These are phyloP conservation scores for Drosophila subquinaria DNA, from an alignment of 2,888 invertebrate genomes.

Conservation along the genomic window DNA sequence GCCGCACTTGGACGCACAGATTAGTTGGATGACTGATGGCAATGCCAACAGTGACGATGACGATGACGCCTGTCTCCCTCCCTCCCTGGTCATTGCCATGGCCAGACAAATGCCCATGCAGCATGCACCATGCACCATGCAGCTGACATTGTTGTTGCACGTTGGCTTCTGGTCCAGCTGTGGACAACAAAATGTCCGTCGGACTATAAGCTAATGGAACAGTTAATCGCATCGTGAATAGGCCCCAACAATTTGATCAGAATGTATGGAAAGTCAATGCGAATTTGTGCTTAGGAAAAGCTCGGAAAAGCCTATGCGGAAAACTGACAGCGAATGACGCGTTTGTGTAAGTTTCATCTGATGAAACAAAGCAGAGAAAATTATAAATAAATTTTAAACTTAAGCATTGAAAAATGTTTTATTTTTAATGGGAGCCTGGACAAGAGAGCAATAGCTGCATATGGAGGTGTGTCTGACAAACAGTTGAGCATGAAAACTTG, in stretches of 20 bases:
- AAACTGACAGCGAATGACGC: not conserved
- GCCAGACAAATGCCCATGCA: conserved; percentile 11
- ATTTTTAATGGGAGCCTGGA: too few relatives aligned
- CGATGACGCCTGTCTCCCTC: not conserved
- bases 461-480: too few relatives aligned
- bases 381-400: too few relatives aligned
- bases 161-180: conserved; percentile 6
- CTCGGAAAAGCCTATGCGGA: not conserved
- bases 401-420: too few relatives aligned
- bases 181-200: conserved; percentile 2
- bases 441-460: too few relatives aligned
- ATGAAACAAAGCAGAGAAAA: not conserved
- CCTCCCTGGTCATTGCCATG: not conserved
- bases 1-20: conserved; percentile 44
- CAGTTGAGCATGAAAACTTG: too few relatives aligned
- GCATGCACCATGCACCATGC: conserved; percentile 1
- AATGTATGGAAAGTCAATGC: not conserved
- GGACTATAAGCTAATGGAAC: conserved; percentile 20
- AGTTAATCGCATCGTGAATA: conserved; percentile 25
- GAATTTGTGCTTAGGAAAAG: not conserved
- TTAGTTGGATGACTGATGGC: conserved; percentile 59
- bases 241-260: not conserved
- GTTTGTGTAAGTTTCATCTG: not conserved
- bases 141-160: not conserved
- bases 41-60: conserved; percentile 29